Evolutionary conservation across 2,888 invertebrate species (phyloP).

Genomic region (Aspidiotus rigidus): DNA sequence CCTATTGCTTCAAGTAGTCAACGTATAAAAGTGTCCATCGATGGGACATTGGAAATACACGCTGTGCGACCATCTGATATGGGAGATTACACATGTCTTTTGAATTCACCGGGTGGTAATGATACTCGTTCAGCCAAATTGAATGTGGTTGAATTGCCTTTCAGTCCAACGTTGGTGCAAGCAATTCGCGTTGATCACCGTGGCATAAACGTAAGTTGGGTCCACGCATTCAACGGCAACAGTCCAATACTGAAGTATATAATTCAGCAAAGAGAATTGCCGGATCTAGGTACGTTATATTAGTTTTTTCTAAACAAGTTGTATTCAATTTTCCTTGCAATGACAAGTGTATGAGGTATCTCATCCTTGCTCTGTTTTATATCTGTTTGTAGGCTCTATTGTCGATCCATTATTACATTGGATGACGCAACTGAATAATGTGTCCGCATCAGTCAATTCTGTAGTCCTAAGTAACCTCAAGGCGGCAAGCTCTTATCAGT

Average conservation of each 20-base stretch:
- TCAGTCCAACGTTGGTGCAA: constrained; percentile 78
- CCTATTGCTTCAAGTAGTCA: constrained; percentile 56
- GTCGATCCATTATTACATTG: constrained; percentile 78
- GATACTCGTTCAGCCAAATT: constrained; percentile 76
- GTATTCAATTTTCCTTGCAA: neutral
- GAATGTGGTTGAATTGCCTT: constrained; percentile 89
- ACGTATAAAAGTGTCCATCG: constrained; percentile 62
- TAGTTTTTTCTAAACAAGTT: too few relatives aligned
- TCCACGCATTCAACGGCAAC: constrained; percentile 93
- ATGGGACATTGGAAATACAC: constrained; percentile 78
- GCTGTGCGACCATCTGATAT: constrained; percentile 87
- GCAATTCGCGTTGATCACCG: constrained; percentile 60
- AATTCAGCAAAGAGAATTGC: constrained; percentile 80
- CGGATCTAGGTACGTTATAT: constrained; percentile 59
- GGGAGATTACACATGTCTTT: constrained; percentile 84
- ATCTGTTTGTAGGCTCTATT: constrained; percentile 53
- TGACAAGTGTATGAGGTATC: neutral
- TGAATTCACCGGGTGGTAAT: constrained; percentile 84
- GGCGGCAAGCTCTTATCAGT: constrained; percentile 92
- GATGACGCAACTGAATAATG: constrained; percentile 78
- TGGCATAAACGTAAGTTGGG: constrained; percentile 88
- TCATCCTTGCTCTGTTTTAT: neutral
- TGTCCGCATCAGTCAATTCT: constrained; percentile 69
- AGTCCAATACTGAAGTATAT: constrained; percentile 87
- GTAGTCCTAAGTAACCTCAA: constrained; percentile 73